These are phyloP conservation scores for Amazona vittata DNA, from an alignment of 2,113 vertebrate species.

Conservation along the genomic window DNA sequence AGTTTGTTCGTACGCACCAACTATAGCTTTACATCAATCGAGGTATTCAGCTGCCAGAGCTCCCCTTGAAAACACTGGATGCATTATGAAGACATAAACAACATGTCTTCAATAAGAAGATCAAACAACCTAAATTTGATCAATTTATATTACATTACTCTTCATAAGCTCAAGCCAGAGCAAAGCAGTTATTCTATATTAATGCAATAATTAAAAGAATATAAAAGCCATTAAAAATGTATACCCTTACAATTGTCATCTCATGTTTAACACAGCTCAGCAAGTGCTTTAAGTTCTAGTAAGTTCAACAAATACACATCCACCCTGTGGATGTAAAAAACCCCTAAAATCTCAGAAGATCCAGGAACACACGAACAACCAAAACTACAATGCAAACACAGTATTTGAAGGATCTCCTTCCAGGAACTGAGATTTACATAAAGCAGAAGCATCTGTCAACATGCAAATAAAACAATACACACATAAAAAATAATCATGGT, in stretches of 20 bases:
- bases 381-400: neutral
- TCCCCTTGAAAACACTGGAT: neutral
- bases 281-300: neutral
- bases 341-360: neutral
- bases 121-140: neutral
- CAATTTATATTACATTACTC: neutral
- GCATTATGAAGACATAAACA: neutral
- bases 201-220: conserved; percentile 3
- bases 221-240: neutral
- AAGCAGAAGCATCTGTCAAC: neutral
- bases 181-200: neutral
- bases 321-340: neutral
- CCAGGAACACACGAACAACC: neutral
- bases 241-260: neutral
- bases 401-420: neutral
- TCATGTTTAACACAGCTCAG: neutral
- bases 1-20: neutral
- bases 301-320: conserved; percentile 4
- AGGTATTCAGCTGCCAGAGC: neutral
- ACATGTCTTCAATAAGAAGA: neutral
- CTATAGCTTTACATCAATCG: neutral
- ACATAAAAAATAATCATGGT: neutral
- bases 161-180: neutral
- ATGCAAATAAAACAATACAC: neutral
- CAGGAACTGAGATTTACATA: neutral